Evolutionary conservation across 1,140 invertebrate genomes (phyloP).

Genomic region (Sycobia sp.): DNA sequence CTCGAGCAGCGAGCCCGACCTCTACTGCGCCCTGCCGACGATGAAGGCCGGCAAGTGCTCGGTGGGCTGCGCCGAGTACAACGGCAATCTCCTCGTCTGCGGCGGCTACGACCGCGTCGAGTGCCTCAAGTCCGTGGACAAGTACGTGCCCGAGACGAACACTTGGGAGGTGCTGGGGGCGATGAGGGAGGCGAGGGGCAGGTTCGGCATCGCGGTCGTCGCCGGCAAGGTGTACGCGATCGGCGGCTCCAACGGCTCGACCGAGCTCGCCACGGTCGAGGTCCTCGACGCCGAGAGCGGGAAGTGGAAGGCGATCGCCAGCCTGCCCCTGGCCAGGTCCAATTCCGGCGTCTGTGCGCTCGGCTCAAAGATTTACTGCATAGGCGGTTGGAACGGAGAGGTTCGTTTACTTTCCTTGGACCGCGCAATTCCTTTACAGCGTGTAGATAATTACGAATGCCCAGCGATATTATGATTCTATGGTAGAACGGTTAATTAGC

Average conservation of each 20-base stretch:
- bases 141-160: conserved; percentile 73
- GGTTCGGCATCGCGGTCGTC: conserved; percentile 76
- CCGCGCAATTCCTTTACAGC: no score
- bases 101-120: conserved; percentile 87
- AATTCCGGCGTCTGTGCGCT: conserved; percentile 76
- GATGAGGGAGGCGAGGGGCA: conserved; percentile 75
- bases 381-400: conserved; percentile 83
- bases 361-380: conserved; percentile 74
- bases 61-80: conserved; percentile 73
- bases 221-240: conserved; percentile 74
- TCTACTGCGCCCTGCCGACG: conserved; percentile 68
- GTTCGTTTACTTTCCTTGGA: conserved; percentile 29
- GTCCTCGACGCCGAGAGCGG: conserved; percentile 62
- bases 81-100: conserved; percentile 74
- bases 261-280: conserved; percentile 74
- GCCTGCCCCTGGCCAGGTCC: conserved; percentile 70
- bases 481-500: no score
- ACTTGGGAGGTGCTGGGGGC: conserved; percentile 70
- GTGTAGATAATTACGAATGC: no score
- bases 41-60: conserved; percentile 76
- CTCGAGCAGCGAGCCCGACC: conserved; percentile 58
- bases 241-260: conserved; percentile 79
- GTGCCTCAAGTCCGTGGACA: conserved; percentile 77
- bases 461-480: no score
- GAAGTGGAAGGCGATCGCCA: conserved; percentile 70